Evolutionary conservation across 2,797 vertebrate genomes (phyloP), one percentile per base, ranked within the genome.

Genomic region (Rhodeus uyekii): DNA sequence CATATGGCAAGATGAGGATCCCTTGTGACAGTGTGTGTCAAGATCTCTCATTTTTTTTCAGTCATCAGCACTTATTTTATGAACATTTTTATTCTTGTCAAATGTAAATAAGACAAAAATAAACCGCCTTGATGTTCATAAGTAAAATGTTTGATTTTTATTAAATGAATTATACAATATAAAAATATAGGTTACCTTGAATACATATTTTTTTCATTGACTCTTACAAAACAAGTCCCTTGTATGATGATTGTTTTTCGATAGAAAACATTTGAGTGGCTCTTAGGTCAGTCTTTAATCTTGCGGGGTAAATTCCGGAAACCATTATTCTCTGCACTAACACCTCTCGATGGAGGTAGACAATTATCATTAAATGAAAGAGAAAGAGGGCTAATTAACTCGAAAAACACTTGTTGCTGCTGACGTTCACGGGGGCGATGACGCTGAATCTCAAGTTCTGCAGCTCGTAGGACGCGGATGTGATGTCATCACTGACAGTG

Each of bases 401-500:
- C 82, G 5, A 78, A 81, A 78, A 85, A 24, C 84, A 75, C 84
- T 78, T 53, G 86, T 85, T 90, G 90, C 69, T 94, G 91, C 69
- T 94, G 91, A 94, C 92, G 93, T 80, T 91, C 85, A 84, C 42
- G 69, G 48, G 81, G 88, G 48, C 83, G 24, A 81, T 36, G 85
- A 87, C 75, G 67, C 5, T 48, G 48, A 39, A 75, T 67, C 69
- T 76, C 80, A 39, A 55, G 85, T 82, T 88, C 74, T 18, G 61
- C 58, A 60, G 61, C 81, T 87, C 87, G 61, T 78, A 73, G 88
- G 82, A 89, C 86, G 90, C 90, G 91, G 91, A 91, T 89, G 82
- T 92, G 92, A 93, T 13, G 92, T 94, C 90, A 91, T 65, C 86
- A 80, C 88, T 84, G 72, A 80, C 86, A 77, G 88, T 73, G 86